Conservation (phyloP, 2,113 vertebrate genomes). For the Cricetomys ansorgei region DNA sequence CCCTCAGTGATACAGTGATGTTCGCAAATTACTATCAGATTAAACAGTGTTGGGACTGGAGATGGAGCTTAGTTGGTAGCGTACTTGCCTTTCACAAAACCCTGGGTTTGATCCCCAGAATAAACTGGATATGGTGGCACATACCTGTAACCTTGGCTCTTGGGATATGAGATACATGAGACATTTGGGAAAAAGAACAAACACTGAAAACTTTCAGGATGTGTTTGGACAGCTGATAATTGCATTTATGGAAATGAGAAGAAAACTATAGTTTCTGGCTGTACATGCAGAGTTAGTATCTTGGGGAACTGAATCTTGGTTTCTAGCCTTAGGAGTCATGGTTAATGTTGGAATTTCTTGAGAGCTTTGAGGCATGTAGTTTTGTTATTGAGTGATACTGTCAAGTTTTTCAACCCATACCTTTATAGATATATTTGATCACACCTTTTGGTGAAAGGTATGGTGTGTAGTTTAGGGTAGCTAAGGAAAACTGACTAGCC, state of each 20-base stretch:
- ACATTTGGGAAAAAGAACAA: neutral
- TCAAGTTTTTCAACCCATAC: constrained; percentile 11
- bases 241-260: neutral
- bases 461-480: neutral
- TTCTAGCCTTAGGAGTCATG: neutral
- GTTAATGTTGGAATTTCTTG: constrained; percentile 15
- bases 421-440: neutral
- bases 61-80: neutral
- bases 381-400: neutral
- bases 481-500: neutral
- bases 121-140: neutral
- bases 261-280: neutral
- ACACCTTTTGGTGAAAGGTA: neutral
- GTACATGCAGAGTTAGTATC: neutral
- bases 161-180: neutral
- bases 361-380: neutral
- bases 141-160: neutral
- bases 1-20: neutral
- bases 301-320: neutral
- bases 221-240: neutral
- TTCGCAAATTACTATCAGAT: neutral
- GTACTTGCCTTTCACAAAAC: neutral
- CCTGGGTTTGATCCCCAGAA: neutral
- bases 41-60: too few relatives aligned
- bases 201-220: neutral